These are phyloP conservation scores for Chalcosyrphus nemorum DNA, from an alignment of 2,888 invertebrate genomes.

Conservation along the genomic window DNA sequence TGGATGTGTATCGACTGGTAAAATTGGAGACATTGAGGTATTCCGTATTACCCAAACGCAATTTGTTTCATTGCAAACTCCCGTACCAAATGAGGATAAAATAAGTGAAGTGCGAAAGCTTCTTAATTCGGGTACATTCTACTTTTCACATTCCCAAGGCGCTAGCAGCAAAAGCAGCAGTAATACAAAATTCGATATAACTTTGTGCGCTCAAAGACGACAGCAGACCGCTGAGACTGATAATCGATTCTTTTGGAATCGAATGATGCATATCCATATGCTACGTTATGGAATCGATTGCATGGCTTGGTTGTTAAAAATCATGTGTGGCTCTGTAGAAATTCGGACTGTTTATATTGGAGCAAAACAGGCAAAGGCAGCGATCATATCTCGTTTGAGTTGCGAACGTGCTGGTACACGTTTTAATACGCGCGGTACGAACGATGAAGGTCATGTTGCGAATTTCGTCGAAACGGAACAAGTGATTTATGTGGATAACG, in stretches of 20 bases:
- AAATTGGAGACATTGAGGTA: slow-evolving; percentile 96
- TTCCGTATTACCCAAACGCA: slow-evolving; percentile 96
- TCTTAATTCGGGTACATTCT: slow-evolving; percentile 98
- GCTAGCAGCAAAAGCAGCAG: slow-evolving; percentile 75
- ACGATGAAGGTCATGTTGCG: slow-evolving; percentile 99
- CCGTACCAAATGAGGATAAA: slow-evolving; percentile 85
- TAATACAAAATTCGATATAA: slow-evolving; percentile 90
- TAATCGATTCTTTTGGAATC: slow-evolving; percentile 99
- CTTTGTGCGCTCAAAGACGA: slow-evolving; percentile 95
- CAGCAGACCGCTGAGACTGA: slow-evolving; percentile 91
- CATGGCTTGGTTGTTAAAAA: slow-evolving; percentile 94
- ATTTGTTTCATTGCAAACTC: slow-evolving; percentile 93
- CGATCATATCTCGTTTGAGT: slow-evolving; percentile 97
- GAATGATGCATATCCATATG: slow-evolving; percentile 96
- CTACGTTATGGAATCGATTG: slow-evolving; percentile 95
- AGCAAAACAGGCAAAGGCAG: slow-evolving; percentile 95
- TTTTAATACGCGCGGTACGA: slow-evolving; percentile 99
- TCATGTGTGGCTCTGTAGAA: slow-evolving; percentile 99
- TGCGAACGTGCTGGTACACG: slow-evolving; percentile 99
- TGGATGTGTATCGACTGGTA: slow-evolving; percentile 98
- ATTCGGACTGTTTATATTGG: slow-evolving; percentile 99
- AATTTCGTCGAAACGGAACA: slow-evolving; percentile 99
- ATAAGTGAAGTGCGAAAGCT: slow-evolving; percentile 90
- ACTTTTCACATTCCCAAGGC: slow-evolving; percentile 87
- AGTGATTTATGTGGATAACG: slow-evolving; percentile 95